Percentiles rank a stretch among this genome's conserved stretches.
These are phyloP conservation scores for Sylvilagus floridanus DNA, from an alignment of 2,797 vertebrate genomes.

Conservation along the genomic window DNA sequence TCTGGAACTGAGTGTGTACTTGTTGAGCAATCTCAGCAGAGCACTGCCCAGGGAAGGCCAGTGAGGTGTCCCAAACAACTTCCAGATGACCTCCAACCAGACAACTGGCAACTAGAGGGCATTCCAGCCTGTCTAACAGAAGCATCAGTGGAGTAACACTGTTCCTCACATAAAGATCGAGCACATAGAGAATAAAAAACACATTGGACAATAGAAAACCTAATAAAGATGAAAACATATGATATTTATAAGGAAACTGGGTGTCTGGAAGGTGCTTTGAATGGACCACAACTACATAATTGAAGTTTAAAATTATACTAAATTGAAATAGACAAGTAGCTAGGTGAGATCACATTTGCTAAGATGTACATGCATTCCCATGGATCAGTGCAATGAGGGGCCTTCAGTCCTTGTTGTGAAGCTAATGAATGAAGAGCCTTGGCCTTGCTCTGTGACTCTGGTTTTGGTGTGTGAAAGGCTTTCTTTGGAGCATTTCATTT, in stretches of 20 bases:
- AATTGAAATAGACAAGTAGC: conserved; percentile 59
- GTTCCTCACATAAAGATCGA: background rate
- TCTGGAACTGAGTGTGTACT: background rate
- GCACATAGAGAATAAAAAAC: conserved; percentile 5
- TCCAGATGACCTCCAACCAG: background rate
- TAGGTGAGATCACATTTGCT: conserved; percentile 47
- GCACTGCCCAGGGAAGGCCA: background rate
- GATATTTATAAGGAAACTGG: conserved; percentile 7
- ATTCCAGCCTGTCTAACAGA: background rate
- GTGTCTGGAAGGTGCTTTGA: background rate
- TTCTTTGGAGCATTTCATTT: conserved; percentile 39
- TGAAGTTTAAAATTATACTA: conserved; percentile 47
- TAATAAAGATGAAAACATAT: conserved; percentile 50
- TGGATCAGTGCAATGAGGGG: conserved; percentile 24
- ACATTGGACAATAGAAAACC: background rate
- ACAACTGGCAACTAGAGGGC: background rate
- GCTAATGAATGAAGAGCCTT: background rate
- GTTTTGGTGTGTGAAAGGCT: background rate
- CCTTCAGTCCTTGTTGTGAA: background rate
- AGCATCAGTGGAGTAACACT: background rate
- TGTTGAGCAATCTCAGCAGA: conserved; percentile 5
- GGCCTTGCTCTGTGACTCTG: conserved; percentile 11
- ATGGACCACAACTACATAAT: background rate
- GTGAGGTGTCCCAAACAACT: background rate
- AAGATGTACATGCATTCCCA: conserved; percentile 47